Evolutionary conservation across 1,140 invertebrate genomes (phyloP).

Genomic region (Adoxophyes honmai): DNA sequence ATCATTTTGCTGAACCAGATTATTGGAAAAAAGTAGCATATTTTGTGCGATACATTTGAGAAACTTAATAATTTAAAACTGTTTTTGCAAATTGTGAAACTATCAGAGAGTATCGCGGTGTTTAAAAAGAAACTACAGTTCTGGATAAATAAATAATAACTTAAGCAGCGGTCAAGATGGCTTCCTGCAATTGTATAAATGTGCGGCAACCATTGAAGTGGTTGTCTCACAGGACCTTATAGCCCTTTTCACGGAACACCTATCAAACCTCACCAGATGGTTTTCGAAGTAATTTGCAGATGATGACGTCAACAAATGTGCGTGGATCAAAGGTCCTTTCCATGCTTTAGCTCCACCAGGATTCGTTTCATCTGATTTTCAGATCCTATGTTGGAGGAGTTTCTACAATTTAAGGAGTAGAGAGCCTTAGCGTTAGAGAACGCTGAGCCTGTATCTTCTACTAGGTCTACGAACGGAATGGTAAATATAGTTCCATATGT

Average conservation of each 20-base stretch:
- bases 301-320: slow-evolving; percentile 29
- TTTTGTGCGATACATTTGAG: slow-evolving; percentile 37
- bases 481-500: no score
- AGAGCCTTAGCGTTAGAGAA: no score
- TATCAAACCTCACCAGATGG: slow-evolving; percentile 16
- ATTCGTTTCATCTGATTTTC: slow-evolving; percentile 30
- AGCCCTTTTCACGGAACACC: slow-evolving; percentile 20
- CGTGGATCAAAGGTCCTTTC: slow-evolving; percentile 36
- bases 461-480: no score
- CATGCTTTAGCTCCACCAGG: slow-evolving; percentile 25
- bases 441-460: no score
- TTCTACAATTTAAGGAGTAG: no score
- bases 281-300: slow-evolving; percentile 26
- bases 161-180: slow-evolving; percentile 28
- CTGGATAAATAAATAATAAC: slow-evolving; percentile 28
- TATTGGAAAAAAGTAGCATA: slow-evolving; percentile 34
- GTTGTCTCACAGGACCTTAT: slow-evolving; percentile 24
- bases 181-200: slow-evolving; percentile 28
- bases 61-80: slow-evolving; percentile 36
- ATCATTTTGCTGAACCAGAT: slow-evolving; percentile 24
- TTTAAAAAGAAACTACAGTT: slow-evolving; percentile 36
- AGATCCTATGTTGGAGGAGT: no score
- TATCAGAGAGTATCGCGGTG: slow-evolving; percentile 36
- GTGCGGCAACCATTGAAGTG: slow-evolving; percentile 25
- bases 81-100: slow-evolving; percentile 39